Percentiles rank a stretch among this genome's conserved stretches.
Conservation (phyloP, 2,113 vertebrate genomes). For the Gobiocypris rarus region DNA sequence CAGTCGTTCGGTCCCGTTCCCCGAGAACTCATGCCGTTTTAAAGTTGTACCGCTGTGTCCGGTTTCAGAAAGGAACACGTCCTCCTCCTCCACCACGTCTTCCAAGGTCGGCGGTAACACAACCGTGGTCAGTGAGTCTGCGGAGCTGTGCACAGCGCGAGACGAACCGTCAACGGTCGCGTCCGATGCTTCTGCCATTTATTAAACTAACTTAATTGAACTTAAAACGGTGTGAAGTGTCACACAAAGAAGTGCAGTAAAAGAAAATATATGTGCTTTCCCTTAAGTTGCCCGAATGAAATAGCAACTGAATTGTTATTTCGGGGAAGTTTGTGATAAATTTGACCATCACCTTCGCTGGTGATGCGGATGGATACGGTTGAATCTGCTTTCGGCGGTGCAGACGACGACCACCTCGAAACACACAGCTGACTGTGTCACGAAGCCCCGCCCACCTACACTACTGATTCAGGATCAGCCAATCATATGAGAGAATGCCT, state of each 20-base stretch:
- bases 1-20: slow-evolving; percentile 43
- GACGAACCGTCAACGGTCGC: slow-evolving; percentile 21
- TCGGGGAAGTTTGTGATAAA: slow-evolving; percentile 1
- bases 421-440: slow-evolving; percentile 14
- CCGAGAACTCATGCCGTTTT: slow-evolving; percentile 42
- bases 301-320: background rate
- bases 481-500: background rate
- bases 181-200: slow-evolving; percentile 55
- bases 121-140: slow-evolving; percentile 18
- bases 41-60: slow-evolving; percentile 17
- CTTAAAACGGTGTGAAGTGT: background rate
- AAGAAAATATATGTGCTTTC: background rate
- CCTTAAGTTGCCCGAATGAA: background rate
- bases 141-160: slow-evolving; percentile 29
- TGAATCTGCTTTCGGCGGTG: background rate
- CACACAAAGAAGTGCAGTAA: background rate
- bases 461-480: background rate
- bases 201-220: slow-evolving; percentile 19
- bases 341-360: background rate
- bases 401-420: background rate
- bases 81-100: slow-evolving; percentile 59
- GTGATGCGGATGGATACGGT: too few relatives aligned
- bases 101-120: slow-evolving; percentile 46
- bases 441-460: slow-evolving; percentile 20
- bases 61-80: slow-evolving; percentile 54